Evolutionary conservation across 1,140 invertebrate species (phyloP), one percentile per base, ranked within the genome.

Genomic region (Nebria ingens): DNA sequence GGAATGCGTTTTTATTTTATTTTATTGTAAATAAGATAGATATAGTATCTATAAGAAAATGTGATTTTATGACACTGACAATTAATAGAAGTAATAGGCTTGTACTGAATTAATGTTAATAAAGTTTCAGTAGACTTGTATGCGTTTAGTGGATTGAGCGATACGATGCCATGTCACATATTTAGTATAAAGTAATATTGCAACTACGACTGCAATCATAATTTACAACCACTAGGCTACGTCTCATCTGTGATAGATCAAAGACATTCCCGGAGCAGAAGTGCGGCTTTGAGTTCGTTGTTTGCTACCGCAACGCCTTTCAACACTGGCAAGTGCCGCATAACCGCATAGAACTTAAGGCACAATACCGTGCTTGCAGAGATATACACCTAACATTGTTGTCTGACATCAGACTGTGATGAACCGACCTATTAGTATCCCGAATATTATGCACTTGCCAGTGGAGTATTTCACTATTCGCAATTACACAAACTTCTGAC

Each of bases 181-280:
- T n/a, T n/a, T n/a, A n/a, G n/a, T n/a, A n/a, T n/a, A n/a, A n/a
- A n/a, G n/a, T n/a, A n/a, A n/a, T n/a, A n/a, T n/a, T n/a, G 40
- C 40, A 17, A 17, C 15, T 45, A 3, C 17, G 40, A 45, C 3
- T 45, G 40, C 40, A 45, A 45, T 11, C 6, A 45, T 45, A 45
- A 45, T 45, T 45, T 17, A 45, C 40, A 45, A 17, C 6, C 9
- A 45, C 25, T 34, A n/a, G 25, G 25, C 25, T 34, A 17, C 40
- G 17, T 45, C 15, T 45, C 40, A 45, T 45, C 40, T 45, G 15
- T 45, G 40, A 45, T 17, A 45, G 40, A 45, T 45, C 40, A 45
- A 45, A 45, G 40, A 17, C 40, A 45, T 45, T 45, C 40, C 40
- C 6, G 9, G 6, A 45, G 40, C 40, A 12, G 40, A n/a, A 11